Conservation (phyloP, 1,140 invertebrate species). For the Kradibia gibbosae region DNA sequence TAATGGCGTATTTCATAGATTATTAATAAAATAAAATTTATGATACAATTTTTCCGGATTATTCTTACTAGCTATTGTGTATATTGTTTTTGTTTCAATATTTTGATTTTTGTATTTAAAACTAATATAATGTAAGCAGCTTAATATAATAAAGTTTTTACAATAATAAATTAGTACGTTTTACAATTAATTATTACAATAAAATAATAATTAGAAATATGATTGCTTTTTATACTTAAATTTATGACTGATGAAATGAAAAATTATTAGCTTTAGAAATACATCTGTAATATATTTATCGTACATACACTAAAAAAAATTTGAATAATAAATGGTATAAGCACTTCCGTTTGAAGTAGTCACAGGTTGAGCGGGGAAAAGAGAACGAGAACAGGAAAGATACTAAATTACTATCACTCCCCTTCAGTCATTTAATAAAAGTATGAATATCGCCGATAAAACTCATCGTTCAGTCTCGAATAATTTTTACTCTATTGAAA, state of each 20-base stretch:
- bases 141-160: too few species aligned
- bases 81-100: too few species aligned
- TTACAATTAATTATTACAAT: too few species aligned
- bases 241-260: background rate
- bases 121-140: too few species aligned
- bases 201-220: too few species aligned
- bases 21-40: too few species aligned
- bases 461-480: conserved; percentile 65
- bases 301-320: background rate
- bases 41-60: too few species aligned
- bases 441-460: conserved; percentile 73
- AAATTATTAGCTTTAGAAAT: background rate
- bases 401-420: conserved; percentile 38
- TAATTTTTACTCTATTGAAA: conserved; percentile 73
- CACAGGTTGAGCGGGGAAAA: conserved; percentile 47
- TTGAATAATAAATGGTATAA: conserved; percentile 26
- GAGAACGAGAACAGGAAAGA: conserved; percentile 44
- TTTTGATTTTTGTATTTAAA: too few species aligned
- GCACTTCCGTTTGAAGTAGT: background rate
- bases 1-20: too few species aligned
- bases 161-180: too few species aligned
- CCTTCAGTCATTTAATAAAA: conserved; percentile 71
- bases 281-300: background rate
- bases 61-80: too few species aligned
- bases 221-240: too few species aligned